phyloP scores from a whole-genome alignment of 2,797 vertebrate genomes.

The Cryptoblepharus egeriae region DNA sequence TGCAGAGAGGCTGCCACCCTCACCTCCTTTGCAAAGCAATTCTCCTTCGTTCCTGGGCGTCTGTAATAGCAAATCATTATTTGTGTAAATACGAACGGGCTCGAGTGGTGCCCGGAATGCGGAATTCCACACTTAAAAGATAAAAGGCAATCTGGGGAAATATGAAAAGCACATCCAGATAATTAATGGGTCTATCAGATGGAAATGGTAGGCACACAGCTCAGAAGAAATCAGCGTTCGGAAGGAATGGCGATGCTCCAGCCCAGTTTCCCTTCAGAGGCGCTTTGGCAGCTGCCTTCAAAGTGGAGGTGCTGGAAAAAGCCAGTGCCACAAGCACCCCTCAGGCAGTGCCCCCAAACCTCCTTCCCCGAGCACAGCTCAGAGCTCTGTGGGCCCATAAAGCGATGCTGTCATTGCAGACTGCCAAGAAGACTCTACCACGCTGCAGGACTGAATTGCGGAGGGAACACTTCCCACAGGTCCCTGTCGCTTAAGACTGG shows the following conservation, averaged over 20 bases:
- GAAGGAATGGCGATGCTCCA: not conserved
- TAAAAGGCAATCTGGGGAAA: constrained; percentile 42
- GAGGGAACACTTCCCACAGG: too few relatives aligned
- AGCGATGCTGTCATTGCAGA: too few relatives aligned
- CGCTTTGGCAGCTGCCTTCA: not conserved
- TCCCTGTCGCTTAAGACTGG: too few relatives aligned
- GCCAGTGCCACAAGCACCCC: too few relatives aligned
- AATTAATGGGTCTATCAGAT: constrained; percentile 51
- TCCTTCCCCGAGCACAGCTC: too few relatives aligned
- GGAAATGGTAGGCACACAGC: constrained; percentile 1
- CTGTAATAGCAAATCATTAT: constrained; percentile 44
- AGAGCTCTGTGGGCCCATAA: too few relatives aligned
- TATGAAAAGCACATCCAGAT: not conserved
- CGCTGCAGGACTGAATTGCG: too few relatives aligned
- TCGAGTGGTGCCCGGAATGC: constrained; percentile 15
- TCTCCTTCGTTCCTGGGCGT: constrained; percentile 30
- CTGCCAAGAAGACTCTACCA: too few relatives aligned
- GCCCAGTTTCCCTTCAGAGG: not conserved
- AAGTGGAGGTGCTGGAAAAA: not conserved
- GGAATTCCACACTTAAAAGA: constrained; percentile 21
- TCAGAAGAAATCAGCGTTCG: constrained; percentile 11
- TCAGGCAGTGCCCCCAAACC: not conserved
- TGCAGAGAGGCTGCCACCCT: not conserved
- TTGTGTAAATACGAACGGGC: constrained; percentile 40
- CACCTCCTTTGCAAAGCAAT: constrained; percentile 1